Evolutionary conservation across 2,888 invertebrate genomes (phyloP).

Genomic region (Leucozona laternaria): DNA sequence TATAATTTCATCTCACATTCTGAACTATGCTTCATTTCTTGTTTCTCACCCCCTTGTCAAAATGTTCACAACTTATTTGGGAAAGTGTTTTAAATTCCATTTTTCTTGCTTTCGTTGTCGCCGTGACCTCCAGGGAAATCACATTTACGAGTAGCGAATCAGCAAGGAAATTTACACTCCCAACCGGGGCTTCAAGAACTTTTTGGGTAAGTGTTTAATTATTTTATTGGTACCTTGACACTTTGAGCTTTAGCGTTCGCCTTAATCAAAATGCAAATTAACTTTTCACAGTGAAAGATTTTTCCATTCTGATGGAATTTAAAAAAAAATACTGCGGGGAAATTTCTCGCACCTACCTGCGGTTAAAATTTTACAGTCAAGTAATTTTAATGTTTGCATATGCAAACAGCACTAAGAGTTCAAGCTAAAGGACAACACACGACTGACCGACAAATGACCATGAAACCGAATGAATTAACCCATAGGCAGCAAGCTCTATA

Average conservation of each 20-base stretch:
- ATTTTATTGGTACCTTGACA: constrained; percentile 76
- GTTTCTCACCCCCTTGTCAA: neutral
- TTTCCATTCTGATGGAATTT: neutral
- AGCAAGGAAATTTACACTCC: constrained; percentile 65
- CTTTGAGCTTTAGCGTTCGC: constrained; percentile 59
- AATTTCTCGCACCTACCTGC: constrained; percentile 1
- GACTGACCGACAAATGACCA: constrained; percentile 68
- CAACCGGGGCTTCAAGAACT: constrained; percentile 18
- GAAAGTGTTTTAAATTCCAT: constrained; percentile 58
- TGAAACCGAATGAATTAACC: constrained; percentile 41
- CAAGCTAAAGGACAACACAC: constrained; percentile 28
- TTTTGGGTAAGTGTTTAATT: constrained; percentile 69
- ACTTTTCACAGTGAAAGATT: constrained; percentile 25
- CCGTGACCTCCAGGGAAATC: constrained; percentile 69
- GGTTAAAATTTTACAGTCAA: constrained; percentile 17
- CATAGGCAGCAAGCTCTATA: constrained; percentile 22
- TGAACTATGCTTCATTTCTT: constrained; percentile 39
- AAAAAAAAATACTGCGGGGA: neutral
- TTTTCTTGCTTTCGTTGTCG: constrained; percentile 63
- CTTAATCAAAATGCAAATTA: constrained; percentile 75
- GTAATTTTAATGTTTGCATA: constrained; percentile 47
- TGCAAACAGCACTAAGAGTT: neutral
- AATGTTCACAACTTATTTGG: constrained; percentile 27
- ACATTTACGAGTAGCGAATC: constrained; percentile 67
- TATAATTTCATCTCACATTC: constrained; percentile 71